Conservation (phyloP, 2,888 invertebrate species). For the Drosophila kanekoi region DNA sequence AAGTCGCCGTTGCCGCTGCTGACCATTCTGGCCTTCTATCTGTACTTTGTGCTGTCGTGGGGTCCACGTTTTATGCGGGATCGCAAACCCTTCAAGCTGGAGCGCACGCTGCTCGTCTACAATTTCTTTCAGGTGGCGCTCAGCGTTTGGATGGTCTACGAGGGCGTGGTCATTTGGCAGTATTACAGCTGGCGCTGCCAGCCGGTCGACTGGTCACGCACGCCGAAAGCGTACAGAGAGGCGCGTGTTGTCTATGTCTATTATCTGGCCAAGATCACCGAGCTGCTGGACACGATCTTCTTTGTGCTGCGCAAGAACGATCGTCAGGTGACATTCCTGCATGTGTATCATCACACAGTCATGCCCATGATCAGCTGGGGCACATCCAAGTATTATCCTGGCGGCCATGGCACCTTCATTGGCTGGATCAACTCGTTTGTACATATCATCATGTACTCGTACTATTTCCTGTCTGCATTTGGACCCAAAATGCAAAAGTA, state of each 20-base stretch:
- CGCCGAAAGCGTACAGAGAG: conserved; percentile 91
- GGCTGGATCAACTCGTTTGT: conserved; percentile 95
- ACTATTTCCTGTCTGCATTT: conserved; percentile 95
- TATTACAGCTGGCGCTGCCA: conserved; percentile 96
- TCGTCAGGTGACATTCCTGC: conserved; percentile 94
- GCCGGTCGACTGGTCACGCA: conserved; percentile 93
- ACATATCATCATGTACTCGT: conserved; percentile 97
- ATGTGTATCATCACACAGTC: conserved; percentile 96
- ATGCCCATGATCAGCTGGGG: conserved; percentile 98
- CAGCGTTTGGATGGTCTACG: conserved; percentile 91
- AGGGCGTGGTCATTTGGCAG: conserved; percentile 89
- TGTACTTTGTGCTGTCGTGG: conserved; percentile 90
- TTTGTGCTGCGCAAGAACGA: conserved; percentile 97
- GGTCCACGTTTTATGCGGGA: conserved; percentile 95
- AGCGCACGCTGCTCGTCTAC: conserved; percentile 92
- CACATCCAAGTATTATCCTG: conserved; percentile 93
- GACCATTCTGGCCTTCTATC: conserved; percentile 88
- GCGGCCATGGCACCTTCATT: conserved; percentile 96
- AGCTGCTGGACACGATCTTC: conserved; percentile 96
- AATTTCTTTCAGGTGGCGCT: conserved; percentile 95
- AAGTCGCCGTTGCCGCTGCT: conserved; percentile 89
- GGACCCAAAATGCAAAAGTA: conserved; percentile 95
- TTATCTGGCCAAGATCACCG: conserved; percentile 95
- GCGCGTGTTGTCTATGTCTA: conserved; percentile 93
- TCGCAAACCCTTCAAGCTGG: conserved; percentile 92